A percentile compares a stretch with the other conserved stretches of the same genome.
These are phyloP conservation scores for Cottoperca gobio DNA, from an alignment of 2,797 vertebrate genomes.

Conservation along the genomic window DNA sequence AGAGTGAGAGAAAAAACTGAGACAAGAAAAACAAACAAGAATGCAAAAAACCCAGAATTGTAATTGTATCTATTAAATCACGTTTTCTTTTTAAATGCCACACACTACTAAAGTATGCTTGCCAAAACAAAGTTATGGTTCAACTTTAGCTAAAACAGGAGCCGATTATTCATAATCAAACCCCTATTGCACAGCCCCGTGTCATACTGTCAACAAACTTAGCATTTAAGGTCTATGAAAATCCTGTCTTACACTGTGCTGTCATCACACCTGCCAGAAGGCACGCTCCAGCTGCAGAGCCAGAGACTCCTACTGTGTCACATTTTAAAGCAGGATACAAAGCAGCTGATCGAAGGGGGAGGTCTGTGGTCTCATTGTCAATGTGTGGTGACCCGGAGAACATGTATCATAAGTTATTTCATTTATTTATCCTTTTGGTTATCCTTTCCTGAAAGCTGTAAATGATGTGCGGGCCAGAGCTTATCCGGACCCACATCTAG, in stretches of 20 bases:
- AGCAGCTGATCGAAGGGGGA: constrained; percentile 41
- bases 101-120: not conserved
- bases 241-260: constrained; percentile 49
- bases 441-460: constrained; percentile 54
- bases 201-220: constrained; percentile 22
- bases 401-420: constrained; percentile 65
- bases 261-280: constrained; percentile 66
- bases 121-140: not conserved
- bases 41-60: no score
- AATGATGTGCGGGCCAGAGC: constrained; percentile 53
- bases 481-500: constrained; percentile 65
- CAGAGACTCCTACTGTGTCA: constrained; percentile 30
- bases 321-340: constrained; percentile 58
- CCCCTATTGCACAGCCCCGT: constrained; percentile 17
- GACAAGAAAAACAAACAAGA: no score
- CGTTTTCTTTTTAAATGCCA: no score
- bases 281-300: constrained; percentile 56
- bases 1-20: no score
- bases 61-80: no score
- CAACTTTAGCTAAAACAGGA: constrained; percentile 24
- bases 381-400: constrained; percentile 50
- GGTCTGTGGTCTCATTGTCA: constrained; percentile 34
- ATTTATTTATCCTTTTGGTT: constrained; percentile 56
- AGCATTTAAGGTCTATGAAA: constrained; percentile 56
- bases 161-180: constrained; percentile 23